phyloP scores from a whole-genome alignment of 2,113 vertebrate species.

The Campylomormyrus tamandua region DNA sequence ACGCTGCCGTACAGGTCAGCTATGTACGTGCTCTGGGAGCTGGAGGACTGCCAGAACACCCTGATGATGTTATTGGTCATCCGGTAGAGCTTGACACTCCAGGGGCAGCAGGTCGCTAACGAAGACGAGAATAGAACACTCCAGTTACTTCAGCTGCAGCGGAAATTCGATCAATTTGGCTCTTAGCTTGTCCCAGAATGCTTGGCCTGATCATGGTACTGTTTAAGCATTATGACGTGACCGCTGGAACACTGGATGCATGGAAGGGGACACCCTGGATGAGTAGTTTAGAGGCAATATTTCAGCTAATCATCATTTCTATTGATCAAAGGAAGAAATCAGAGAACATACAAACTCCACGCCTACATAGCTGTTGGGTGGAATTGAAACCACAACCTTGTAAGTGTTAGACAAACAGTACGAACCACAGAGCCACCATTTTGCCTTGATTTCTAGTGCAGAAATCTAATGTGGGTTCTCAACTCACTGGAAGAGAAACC shows the following conservation, averaged over 20 bases:
- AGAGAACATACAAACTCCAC: neutral
- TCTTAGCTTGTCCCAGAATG: neutral
- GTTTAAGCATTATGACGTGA: neutral
- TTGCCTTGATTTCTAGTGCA: neutral
- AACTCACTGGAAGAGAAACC: constrained; percentile 81
- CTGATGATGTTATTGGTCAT: constrained; percentile 61
- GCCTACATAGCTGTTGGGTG: neutral
- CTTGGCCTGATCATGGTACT: neutral
- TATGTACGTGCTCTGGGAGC: constrained; percentile 49
- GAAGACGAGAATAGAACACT: neutral
- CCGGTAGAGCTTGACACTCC: constrained; percentile 71
- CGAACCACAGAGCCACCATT: too few relatives aligned
- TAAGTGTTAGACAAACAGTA: neutral
- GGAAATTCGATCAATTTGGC: neutral
- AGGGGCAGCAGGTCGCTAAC: constrained; percentile 80
- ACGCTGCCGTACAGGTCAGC: constrained; percentile 61
- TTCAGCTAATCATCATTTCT: neutral
- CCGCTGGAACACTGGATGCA: neutral
- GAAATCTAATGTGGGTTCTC: neutral
- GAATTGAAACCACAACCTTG: neutral
- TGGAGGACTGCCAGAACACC: constrained; percentile 68
- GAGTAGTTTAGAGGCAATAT: neutral
- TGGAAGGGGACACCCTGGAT: neutral
- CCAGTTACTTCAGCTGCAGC: neutral
- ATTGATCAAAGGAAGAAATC: neutral